These are phyloP conservation scores for Drosophila mojavensis DNA, from an alignment of 1,140 invertebrate species.

Conservation along the genomic window DNA sequence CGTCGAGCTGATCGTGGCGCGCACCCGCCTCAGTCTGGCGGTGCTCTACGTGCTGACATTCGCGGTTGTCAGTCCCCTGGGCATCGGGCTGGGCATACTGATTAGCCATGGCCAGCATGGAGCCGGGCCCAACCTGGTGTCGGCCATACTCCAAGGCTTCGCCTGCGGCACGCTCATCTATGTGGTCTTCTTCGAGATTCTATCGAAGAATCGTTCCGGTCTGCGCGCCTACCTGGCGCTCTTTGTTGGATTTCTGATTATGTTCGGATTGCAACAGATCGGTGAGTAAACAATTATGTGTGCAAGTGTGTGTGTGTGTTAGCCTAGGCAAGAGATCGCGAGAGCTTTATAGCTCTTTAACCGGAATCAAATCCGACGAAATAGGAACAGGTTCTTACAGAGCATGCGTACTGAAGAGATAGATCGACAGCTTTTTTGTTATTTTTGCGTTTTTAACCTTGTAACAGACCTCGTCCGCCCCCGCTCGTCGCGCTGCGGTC, in stretches of 20 bases:
- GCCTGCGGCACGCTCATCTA: slow-evolving; percentile 94
- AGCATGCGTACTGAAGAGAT: slow-evolving; percentile 19
- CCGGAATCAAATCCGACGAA: slow-evolving; percentile 65
- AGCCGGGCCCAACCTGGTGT: slow-evolving; percentile 86
- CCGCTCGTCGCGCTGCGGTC: slow-evolving; percentile 20
- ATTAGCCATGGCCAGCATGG: slow-evolving; percentile 86
- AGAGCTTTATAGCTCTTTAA: slow-evolving; percentile 40
- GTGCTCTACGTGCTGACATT: slow-evolving; percentile 90
- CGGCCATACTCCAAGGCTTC: slow-evolving; percentile 91
- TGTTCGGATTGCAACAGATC: slow-evolving; percentile 90
- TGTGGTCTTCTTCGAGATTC: slow-evolving; percentile 96
- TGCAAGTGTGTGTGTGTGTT: not conserved
- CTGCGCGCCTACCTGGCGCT: slow-evolving; percentile 89
- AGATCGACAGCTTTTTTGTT: slow-evolving; percentile 14
- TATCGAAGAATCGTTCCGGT: slow-evolving; percentile 90
- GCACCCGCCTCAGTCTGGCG: slow-evolving; percentile 87
- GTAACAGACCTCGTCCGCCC: slow-evolving; percentile 59
- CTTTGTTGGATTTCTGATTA: slow-evolving; percentile 89
- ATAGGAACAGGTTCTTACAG: slow-evolving; percentile 67
- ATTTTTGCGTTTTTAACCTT: slow-evolving; percentile 55
- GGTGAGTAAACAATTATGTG: slow-evolving; percentile 87
- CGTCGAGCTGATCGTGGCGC: slow-evolving; percentile 89
- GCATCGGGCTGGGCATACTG: slow-evolving; percentile 89
- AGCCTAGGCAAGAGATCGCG: slow-evolving; percentile 15
- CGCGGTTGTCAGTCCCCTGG: slow-evolving; percentile 91